These are phyloP conservation scores for Cynopterus brachyotis DNA, from an alignment of 2,113 vertebrate genomes.

Conservation along the genomic window DNA sequence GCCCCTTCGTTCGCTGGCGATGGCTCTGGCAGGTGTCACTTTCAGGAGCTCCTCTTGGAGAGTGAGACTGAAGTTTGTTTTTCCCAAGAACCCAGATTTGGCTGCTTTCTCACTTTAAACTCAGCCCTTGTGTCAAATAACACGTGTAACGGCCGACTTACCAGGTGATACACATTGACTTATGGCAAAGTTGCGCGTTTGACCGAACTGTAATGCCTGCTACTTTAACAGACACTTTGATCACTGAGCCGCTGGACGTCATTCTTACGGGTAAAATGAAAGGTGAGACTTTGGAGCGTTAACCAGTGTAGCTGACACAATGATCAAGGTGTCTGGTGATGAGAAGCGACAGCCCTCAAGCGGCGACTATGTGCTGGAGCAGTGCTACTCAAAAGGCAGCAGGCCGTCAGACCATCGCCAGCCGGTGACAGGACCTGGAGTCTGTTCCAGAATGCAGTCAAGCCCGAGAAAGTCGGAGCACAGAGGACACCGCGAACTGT, in stretches of 20 bases:
- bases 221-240: not conserved
- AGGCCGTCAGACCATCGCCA: no score
- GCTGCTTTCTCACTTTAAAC: not conserved
- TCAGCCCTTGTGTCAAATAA: not conserved
- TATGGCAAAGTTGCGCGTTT: not conserved
- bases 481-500: no score
- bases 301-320: not conserved
- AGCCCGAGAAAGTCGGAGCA: not conserved
- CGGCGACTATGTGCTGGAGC: no score
- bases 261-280: not conserved
- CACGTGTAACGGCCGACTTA: not conserved
- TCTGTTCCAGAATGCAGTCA: not conserved
- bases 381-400: not conserved
- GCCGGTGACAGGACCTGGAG: not conserved
- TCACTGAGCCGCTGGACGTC: not conserved
- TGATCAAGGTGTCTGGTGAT: not conserved
- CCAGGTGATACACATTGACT: not conserved
- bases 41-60: not conserved
- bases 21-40: no score
- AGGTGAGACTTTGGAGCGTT: not conserved
- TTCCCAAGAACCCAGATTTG: not conserved
- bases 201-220: not conserved
- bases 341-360: no score
- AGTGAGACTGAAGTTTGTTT: not conserved
- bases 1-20: accelerated